A percentile compares a stretch with the other conserved stretches of the same genome.
Evolutionary conservation across 2,113 vertebrate genomes (phyloP).

Genomic region (Dromaius novaehollandiae): DNA sequence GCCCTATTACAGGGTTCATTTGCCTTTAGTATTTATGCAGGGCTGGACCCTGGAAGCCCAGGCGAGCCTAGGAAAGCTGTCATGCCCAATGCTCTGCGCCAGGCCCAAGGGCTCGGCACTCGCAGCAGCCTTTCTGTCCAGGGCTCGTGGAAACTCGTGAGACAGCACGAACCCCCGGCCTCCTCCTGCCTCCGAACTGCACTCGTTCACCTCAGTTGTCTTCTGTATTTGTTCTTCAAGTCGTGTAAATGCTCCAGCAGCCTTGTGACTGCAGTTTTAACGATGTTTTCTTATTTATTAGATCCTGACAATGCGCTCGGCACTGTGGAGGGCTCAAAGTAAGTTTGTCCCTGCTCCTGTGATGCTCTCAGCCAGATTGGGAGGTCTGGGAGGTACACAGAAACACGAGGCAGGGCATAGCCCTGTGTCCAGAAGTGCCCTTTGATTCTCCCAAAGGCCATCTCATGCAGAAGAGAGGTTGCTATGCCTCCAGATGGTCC

Average conservation of each 20-base stretch:
- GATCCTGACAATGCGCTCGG: accelerated
- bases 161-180: accelerated
- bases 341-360: neutral
- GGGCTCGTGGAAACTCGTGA: neutral
- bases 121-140: neutral
- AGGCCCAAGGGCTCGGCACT: neutral
- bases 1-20: neutral
- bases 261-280: neutral
- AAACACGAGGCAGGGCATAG: neutral
- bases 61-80: accelerated
- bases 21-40: neutral
- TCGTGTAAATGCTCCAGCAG: neutral
- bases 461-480: neutral
- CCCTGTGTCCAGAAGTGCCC: neutral
- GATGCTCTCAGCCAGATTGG: neutral
- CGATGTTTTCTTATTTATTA: neutral
- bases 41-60: neutral
- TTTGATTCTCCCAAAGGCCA: neutral
- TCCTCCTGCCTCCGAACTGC: neutral
- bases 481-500: no score
- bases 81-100: accelerated
- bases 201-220: neutral
- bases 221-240: neutral
- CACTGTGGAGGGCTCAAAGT: neutral
- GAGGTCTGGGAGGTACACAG: neutral